Evolutionary conservation across 2,888 invertebrate species (phyloP).

Genomic region (Drosophila nr. perissopoda): DNA sequence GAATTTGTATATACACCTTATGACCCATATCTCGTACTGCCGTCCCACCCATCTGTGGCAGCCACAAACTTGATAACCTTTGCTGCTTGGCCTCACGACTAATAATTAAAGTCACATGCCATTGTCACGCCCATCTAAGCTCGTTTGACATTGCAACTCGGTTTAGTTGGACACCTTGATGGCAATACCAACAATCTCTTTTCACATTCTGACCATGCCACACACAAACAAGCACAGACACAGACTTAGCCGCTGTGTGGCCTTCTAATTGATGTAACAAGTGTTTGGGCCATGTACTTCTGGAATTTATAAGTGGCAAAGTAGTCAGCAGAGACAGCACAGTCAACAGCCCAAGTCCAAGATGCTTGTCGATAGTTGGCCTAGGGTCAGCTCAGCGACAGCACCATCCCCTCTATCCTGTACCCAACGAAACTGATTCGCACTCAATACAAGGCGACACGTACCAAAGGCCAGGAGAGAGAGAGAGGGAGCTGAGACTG

Average conservation of each 20-base stretch:
- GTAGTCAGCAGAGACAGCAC: conserved; percentile 67
- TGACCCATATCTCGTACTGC: conserved; percentile 8
- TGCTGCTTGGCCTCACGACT: conserved; percentile 38
- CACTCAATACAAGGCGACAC: conserved; percentile 74
- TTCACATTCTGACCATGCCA: conserved; percentile 55
- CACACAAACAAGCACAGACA: conserved; percentile 7
- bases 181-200: conserved; percentile 57
- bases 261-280: conserved; percentile 83
- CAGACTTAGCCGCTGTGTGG: conserved; percentile 60
- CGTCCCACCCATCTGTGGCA: conserved; percentile 15
- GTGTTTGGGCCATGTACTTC: conserved; percentile 82
- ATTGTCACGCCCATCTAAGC: conserved; percentile 47
- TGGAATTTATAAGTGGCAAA: conserved; percentile 80
- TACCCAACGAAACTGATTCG: conserved; percentile 52
- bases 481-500: neutral
- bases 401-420: conserved; percentile 19
- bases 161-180: conserved; percentile 61
- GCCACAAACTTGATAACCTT: conserved; percentile 27
- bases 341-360: conserved; percentile 68
- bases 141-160: conserved; percentile 54
- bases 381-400: conserved; percentile 48
- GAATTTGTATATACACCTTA: conserved; percentile 16
- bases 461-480: conserved; percentile 42
- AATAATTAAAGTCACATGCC: conserved; percentile 59
- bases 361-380: conserved; percentile 76